phyloP scores from a whole-genome alignment of 2,113 vertebrate genomes.

The Tachycineta bicolor region DNA sequence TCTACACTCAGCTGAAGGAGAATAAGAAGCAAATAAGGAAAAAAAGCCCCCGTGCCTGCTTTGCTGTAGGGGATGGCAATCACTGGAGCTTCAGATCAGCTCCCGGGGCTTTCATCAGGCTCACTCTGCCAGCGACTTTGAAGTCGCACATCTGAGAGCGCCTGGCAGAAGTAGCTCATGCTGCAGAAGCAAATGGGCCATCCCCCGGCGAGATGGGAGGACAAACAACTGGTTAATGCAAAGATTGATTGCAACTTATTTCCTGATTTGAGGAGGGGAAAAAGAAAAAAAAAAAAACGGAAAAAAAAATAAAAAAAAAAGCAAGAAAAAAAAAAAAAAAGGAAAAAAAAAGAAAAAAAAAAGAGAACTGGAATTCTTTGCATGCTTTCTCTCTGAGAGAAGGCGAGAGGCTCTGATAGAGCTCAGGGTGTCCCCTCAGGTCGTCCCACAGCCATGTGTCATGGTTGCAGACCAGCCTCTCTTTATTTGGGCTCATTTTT shows the following conservation, averaged over 20 bases:
- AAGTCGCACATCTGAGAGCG: conserved; percentile 17
- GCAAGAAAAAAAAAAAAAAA: too few species aligned
- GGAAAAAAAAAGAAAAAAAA: too few species aligned
- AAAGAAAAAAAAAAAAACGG: too few species aligned
- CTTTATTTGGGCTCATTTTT: background rate
- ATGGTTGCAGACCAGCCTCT: background rate
- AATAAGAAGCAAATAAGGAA: background rate
- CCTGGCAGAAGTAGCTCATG: background rate
- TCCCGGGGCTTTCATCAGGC: conserved; percentile 36
- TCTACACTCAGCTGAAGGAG: background rate
- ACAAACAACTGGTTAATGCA: background rate
- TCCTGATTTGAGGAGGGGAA: background rate
- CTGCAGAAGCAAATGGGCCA: background rate
- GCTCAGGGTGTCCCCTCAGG: background rate
- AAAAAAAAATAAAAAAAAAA: too few species aligned
- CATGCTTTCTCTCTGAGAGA: background rate
- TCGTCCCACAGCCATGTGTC: background rate
- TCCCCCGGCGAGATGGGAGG: background rate
- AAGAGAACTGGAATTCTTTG: background rate
- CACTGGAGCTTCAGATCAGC: conserved; percentile 32
- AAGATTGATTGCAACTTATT: background rate
- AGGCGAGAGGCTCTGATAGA: background rate
- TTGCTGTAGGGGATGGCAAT: conserved; percentile 1
- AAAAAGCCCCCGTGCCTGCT: background rate
- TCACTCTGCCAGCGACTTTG: conserved; percentile 29